A percentile compares a stretch with the other conserved stretches of the same genome.
Evolutionary conservation across 2,113 vertebrate species (phyloP).

Genomic region (Neomonachus schauinslandi): DNA sequence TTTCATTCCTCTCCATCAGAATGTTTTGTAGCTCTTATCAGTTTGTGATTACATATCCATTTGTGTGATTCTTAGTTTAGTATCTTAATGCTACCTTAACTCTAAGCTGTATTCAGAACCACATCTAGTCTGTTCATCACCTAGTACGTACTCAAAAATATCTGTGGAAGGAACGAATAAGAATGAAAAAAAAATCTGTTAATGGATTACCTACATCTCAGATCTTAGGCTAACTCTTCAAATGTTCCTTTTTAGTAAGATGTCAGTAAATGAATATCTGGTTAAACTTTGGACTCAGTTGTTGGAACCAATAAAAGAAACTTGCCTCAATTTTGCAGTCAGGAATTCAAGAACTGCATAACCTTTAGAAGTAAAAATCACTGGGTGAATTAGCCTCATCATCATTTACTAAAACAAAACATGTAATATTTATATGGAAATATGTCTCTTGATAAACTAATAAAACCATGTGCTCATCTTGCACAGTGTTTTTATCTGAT

Average conservation of each 20-base stretch:
- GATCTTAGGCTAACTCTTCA: not conserved
- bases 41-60: not conserved
- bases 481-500: not conserved
- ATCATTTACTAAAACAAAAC: conserved; percentile 32
- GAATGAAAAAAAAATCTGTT: not conserved
- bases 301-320: not conserved
- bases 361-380: not conserved
- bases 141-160: not conserved
- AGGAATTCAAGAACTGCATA: not conserved
- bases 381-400: not conserved
- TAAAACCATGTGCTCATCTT: not conserved
- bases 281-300: conserved; percentile 21
- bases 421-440: not conserved
- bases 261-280: not conserved
- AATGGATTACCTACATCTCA: not conserved
- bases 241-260: not conserved
- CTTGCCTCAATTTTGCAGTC: not conserved
- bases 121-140: not conserved
- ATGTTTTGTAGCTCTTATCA: not conserved
- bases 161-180: not conserved
- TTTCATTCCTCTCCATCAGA: not conserved
- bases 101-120: not conserved
- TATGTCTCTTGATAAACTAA: not conserved
- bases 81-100: not conserved
- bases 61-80: not conserved